These are phyloP conservation scores for Pteria penguin DNA, from an alignment of 2,888 invertebrate species.

Conservation along the genomic window DNA sequence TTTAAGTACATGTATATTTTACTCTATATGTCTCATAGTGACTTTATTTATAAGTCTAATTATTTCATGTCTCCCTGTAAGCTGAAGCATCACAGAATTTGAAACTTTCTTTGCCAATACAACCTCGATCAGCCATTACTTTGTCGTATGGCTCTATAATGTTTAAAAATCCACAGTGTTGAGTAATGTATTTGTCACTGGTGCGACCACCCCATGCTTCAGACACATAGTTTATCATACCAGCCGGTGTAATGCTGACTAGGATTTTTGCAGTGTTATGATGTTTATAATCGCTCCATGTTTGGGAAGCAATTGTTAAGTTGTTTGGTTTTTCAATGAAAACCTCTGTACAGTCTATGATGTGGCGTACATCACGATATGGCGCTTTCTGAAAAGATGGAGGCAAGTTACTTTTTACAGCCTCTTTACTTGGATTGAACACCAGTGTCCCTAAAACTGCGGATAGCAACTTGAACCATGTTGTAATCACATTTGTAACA, in stretches of 20 bases:
- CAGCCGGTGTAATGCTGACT: conserved; percentile 26
- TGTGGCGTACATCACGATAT: conserved; percentile 26
- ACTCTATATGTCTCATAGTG: too few relatives aligned
- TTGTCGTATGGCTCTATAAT: conserved; percentile 39
- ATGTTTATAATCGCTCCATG: conserved; percentile 33
- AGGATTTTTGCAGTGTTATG: conserved; percentile 29
- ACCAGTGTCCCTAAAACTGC: background rate
- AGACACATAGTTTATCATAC: conserved; percentile 34
- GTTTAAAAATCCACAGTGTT: conserved; percentile 34
- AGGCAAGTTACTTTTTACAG: conserved; percentile 23
- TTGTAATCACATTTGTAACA: conserved; percentile 23
- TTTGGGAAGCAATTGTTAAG: background rate
- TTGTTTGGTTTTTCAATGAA: conserved; percentile 33
- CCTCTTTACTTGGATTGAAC: conserved; percentile 21
- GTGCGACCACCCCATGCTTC: conserved; percentile 36
- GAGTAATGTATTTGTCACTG: conserved; percentile 39
- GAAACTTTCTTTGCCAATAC: conserved; percentile 34
- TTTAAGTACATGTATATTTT: too few relatives aligned
- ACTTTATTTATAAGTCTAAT: too few relatives aligned
- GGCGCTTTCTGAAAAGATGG: conserved; percentile 4
- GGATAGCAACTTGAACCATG: conserved; percentile 11
- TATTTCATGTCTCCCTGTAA: too few relatives aligned
- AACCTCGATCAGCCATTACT: conserved; percentile 48
- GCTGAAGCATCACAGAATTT: too few relatives aligned
- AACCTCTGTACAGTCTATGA: conserved; percentile 38